Percentiles rank a stretch among this genome's conserved stretches.
Evolutionary conservation across 2,113 vertebrate species (phyloP).

Genomic region (Pogonocichla stellata): DNA sequence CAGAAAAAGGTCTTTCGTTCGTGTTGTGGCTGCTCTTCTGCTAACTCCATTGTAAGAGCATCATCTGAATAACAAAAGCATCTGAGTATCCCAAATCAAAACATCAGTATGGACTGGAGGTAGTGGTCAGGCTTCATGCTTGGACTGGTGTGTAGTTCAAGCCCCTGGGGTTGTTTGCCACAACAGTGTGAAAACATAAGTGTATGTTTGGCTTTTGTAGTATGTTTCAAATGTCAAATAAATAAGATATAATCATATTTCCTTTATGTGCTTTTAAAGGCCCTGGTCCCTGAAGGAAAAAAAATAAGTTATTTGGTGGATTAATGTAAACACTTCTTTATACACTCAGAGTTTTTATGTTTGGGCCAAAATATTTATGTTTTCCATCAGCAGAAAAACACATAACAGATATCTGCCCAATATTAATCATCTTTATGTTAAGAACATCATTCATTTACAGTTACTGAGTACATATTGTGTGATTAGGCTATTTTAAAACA

Average conservation of each 20-base stretch:
- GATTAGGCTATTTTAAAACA: conserved; percentile 7
- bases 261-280: neutral
- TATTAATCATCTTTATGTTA: conserved; percentile 10
- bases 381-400: neutral
- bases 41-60: neutral
- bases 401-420: neutral
- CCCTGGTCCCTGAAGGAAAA: neutral
- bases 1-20: neutral
- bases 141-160: neutral
- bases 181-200: neutral
- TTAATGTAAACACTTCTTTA: conserved; percentile 8
- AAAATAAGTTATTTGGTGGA: neutral
- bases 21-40: neutral
- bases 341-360: neutral
- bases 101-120: neutral
- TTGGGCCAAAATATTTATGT: conserved; percentile 6
- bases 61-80: neutral
- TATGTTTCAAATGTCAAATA: neutral
- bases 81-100: neutral
- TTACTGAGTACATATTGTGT: neutral
- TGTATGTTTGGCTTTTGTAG: neutral
- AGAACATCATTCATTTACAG: neutral
- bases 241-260: neutral
- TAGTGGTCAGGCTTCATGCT: neutral
- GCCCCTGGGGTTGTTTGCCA: accelerated